Evolutionary conservation across 2,888 invertebrate genomes (phyloP).

Genomic region (Drosophila monieri): DNA sequence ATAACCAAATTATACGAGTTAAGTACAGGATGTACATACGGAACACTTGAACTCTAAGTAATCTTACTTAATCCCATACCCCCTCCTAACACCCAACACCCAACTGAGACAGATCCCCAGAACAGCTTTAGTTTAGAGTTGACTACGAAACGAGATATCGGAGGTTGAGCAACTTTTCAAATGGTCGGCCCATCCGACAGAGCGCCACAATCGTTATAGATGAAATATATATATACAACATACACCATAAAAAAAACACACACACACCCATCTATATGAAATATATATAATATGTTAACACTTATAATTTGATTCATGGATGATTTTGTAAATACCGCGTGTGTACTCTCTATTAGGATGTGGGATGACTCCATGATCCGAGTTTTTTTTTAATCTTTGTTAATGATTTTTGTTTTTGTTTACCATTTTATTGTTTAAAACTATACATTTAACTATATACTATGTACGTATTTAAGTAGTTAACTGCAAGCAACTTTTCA

Average conservation of each 20-base stretch:
- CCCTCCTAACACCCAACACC: conserved; percentile 1
- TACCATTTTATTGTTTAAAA: conserved; percentile 55
- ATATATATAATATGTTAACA: conserved; percentile 11
- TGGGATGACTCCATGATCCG: conserved; percentile 31
- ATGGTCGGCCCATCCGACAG: conserved; percentile 27
- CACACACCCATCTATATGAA: conserved; percentile 28
- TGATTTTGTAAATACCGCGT: conserved; percentile 61
- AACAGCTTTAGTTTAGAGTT: conserved; percentile 14
- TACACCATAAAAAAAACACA: conserved; percentile 19
- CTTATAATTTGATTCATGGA: conserved; percentile 16
- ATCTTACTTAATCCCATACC: conserved; percentile 35
- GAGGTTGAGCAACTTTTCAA: conserved; percentile 55
- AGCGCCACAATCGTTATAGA: conserved; percentile 17
- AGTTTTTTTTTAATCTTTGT: conserved; percentile 39
- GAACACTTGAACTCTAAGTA: conserved; percentile 53
- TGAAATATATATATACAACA: conserved; percentile 25
- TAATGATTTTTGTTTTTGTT: conserved; percentile 47
- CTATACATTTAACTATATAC: conserved; percentile 35
- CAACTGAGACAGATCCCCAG: conserved; percentile 11
- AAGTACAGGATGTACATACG: conserved; percentile 49
- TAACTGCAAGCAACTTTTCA: conserved; percentile 33
- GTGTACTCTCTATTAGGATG: conserved; percentile 47
- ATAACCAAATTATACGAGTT: conserved; percentile 54
- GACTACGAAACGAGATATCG: not conserved
- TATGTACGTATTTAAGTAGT: conserved; percentile 46